Evolutionary conservation across 1,140 invertebrate species (phyloP), one percentile per base, ranked within the genome.

Genomic region (Leptopilina boulardi): DNA sequence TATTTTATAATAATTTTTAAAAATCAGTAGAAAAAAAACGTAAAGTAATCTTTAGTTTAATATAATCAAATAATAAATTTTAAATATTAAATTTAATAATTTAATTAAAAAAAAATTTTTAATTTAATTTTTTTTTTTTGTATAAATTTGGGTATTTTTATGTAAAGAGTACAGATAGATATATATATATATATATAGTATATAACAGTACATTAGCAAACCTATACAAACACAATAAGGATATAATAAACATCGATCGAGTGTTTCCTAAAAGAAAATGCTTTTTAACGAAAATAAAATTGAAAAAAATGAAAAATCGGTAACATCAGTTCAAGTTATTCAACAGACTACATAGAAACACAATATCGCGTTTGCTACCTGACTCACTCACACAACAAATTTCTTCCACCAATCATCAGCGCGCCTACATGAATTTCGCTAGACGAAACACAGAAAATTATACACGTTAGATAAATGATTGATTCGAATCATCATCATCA

Each of bases 351-450:
- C 83, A 88, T 72, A 85, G 71, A 85, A 80, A 88, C 83, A 86
- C 82, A 88, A 81, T 84, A 80, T 88, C 86, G 83, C 88, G 88
- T 85, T 88, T 87, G 85, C 90, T 91, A 91, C 89, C 90, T 91
- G 88, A 89, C 89, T 90, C 89, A 91, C 90, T 90, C 89, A 91
- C 86, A 91, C 89, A 91, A 66, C 86, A 90, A 89, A 90, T 87
- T 82, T 91, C 85, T 91, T 90, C 92, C 92, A 92, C 92, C 87
- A 89, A 90, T 89, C 88, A 87, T 89, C 88, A 87, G 89, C 89
- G 86, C 86, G 89, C 89, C 93, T 94, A 94, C 93, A 94, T 93
- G 93, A 94, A 93, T 93, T 94, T 94, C 91, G 92, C 94, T 94
- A 93, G 87, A 93, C 85, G 89, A 78, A 88, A 90, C 80, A 90